These are phyloP conservation scores for Pseudorhombus dupliciocellatus DNA, from an alignment of 2,113 vertebrate species.

Conservation along the genomic window DNA sequence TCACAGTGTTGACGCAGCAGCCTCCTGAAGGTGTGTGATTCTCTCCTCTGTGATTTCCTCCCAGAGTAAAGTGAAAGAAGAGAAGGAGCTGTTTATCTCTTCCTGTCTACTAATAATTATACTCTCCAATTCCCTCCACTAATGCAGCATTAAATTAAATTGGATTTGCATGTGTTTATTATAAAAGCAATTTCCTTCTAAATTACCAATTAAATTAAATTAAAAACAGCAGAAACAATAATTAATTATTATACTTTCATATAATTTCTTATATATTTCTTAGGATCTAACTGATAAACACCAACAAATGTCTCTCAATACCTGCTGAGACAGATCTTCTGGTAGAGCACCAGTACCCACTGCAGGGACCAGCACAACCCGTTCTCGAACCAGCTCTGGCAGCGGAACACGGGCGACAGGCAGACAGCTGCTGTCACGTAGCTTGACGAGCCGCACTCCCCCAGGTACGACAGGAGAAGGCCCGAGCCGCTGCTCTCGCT, in stretches of 20 bases:
- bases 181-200: not conserved
- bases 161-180: not conserved
- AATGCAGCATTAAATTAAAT: not conserved
- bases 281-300: not conserved
- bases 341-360: conserved; percentile 80
- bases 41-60: too few relatives aligned
- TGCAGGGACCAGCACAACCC: conserved; percentile 79
- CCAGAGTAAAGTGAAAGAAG: not conserved
- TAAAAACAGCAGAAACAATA: not conserved
- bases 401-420: conserved; percentile 84
- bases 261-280: not conserved
- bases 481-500: conserved; percentile 86
- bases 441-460: conserved; percentile 87
- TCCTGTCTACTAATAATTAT: too few relatives aligned
- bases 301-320: conserved; percentile 31
- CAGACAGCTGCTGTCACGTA: conserved; percentile 85
- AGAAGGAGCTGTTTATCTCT: not conserved
- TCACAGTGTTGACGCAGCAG: not conserved
- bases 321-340: conserved; percentile 85
- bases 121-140: not conserved
- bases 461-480: conserved; percentile 86
- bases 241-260: not conserved
- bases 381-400: conserved; percentile 85
- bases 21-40: not conserved
- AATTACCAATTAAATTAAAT: not conserved